phyloP scores from a whole-genome alignment of 2,113 vertebrate species.

The Campylomormyrus tamandua region DNA sequence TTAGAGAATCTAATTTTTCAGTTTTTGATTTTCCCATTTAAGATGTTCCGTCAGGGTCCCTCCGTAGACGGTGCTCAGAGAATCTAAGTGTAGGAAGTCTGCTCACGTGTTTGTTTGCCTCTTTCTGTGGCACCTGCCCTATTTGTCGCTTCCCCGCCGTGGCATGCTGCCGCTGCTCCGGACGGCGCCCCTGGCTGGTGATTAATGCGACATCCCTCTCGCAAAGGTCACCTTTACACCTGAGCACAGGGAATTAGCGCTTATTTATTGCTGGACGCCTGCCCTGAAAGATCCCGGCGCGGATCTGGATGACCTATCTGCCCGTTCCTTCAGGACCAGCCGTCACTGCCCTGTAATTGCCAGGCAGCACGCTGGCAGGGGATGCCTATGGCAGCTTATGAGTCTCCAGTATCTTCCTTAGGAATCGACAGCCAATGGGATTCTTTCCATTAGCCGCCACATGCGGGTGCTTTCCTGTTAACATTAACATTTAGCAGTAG shows the following conservation, averaged over 20 bases:
- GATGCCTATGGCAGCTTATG: neutral
- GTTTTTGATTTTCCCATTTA: neutral
- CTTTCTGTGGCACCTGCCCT: neutral
- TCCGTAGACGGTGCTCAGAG: neutral
- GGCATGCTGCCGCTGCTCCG: neutral
- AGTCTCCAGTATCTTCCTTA: neutral
- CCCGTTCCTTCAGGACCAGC: neutral
- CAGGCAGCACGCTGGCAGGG: neutral
- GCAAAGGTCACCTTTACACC: conserved; percentile 12
- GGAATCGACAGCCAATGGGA: neutral
- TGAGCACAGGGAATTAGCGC: neutral
- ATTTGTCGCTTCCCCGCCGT: neutral
- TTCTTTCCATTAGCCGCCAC: neutral
- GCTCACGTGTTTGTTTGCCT: neutral
- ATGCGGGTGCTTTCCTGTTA: neutral
- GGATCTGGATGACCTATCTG: neutral
- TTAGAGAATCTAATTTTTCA: neutral
- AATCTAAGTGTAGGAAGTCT: neutral
- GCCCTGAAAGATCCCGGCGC: neutral
- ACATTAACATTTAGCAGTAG: neutral
- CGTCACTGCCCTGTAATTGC: neutral
- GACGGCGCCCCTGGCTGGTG: neutral
- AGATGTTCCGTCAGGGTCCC: neutral
- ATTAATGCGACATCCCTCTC: neutral
- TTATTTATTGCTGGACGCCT: conserved; percentile 1